Conservation (phyloP, 2,888 invertebrate species). For the Thumatha senex region DNA sequence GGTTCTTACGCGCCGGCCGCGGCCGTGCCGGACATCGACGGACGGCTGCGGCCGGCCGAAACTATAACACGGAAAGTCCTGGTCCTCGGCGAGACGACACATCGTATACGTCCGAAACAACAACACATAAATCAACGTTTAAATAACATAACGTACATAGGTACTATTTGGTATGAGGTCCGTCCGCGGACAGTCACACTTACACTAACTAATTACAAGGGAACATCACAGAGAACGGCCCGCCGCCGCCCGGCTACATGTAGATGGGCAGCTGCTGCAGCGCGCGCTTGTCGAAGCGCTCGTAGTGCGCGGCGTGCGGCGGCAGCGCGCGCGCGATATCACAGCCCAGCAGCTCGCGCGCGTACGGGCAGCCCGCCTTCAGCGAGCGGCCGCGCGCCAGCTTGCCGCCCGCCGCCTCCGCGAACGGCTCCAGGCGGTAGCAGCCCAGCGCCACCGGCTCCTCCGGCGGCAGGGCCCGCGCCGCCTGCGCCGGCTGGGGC, state of each 20-base stretch:
- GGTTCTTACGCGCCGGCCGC: conserved; percentile 15
- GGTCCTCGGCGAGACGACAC: conserved; percentile 46
- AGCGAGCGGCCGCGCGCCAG: conserved; percentile 53
- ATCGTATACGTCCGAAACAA: conserved; percentile 61
- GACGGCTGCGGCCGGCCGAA: conserved; percentile 33
- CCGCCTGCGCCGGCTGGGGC: conserved; percentile 50
- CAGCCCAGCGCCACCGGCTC: conserved; percentile 40
- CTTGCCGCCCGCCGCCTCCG: conserved; percentile 55
- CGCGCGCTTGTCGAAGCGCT: conserved; percentile 79
- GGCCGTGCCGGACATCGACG: conserved; percentile 18
- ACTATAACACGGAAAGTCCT: conserved; percentile 38
- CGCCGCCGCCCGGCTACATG: conserved; percentile 68
- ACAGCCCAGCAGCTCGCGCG: conserved; percentile 65
- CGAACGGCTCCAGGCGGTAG: conserved; percentile 58
- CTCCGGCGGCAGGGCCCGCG: conserved; percentile 40
- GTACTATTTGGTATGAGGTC: conserved; percentile 78
- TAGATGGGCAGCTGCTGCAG: conserved; percentile 81
- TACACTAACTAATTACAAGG: conserved; percentile 74
- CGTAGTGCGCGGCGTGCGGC: conserved; percentile 65
- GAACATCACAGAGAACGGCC: conserved; percentile 71
- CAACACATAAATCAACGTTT: conserved; percentile 73
- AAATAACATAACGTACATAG: conserved; percentile 75
- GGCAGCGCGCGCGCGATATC: conserved; percentile 74
- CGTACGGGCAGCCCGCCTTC: background rate
- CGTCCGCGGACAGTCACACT: conserved; percentile 50